These are phyloP conservation scores for Trachelus troglodyta DNA, from an alignment of 2,888 invertebrate genomes.

Conservation along the genomic window DNA sequence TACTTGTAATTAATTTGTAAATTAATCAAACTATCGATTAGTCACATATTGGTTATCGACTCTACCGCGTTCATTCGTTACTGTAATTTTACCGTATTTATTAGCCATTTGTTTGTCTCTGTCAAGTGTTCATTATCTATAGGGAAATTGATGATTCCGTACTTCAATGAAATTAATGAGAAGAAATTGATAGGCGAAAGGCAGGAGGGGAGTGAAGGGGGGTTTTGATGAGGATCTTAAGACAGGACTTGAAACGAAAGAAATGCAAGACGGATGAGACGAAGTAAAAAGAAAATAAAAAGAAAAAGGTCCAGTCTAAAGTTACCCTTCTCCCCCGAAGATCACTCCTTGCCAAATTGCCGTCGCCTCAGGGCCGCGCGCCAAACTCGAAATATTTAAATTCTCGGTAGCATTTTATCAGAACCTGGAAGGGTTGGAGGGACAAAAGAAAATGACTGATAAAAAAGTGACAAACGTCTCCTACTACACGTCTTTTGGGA, in stretches of 20 bases:
- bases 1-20: neutral
- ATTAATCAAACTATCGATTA: neutral
- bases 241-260: neutral
- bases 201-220: neutral
- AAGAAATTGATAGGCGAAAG: neutral
- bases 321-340: neutral
- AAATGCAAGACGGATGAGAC: neutral
- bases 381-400: slow-evolving; percentile 37
- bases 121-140: neutral
- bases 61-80: neutral
- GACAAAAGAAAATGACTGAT: slow-evolving; percentile 3
- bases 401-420: slow-evolving; percentile 17
- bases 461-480: slow-evolving; percentile 15
- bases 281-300: neutral
- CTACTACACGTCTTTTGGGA: slow-evolving; percentile 8
- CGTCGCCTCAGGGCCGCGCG: neutral
- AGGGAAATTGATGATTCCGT: neutral
- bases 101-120: neutral
- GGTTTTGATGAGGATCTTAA: neutral
- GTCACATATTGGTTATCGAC: neutral
- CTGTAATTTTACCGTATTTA: neutral
- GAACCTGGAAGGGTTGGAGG: neutral
- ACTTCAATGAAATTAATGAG: neutral
- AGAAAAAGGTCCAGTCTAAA: neutral
- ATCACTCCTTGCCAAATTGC: neutral